Conservation (phyloP, 2,888 invertebrate genomes). For the Acronicta alni region DNA sequence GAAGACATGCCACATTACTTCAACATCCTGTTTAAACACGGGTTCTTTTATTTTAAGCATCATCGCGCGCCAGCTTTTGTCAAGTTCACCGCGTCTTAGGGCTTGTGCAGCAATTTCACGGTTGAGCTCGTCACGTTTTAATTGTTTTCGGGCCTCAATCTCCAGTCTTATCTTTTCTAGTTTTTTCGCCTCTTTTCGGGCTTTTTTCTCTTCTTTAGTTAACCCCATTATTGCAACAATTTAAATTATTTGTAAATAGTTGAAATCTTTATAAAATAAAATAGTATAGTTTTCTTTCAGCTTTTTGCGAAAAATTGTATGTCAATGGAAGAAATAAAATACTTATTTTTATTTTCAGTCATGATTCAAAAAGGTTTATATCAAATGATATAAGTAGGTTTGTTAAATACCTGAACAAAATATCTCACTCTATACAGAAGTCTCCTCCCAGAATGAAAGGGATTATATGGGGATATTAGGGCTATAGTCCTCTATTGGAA, state of each 20-base stretch:
- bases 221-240: conserved; percentile 65
- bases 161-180: conserved; percentile 72
- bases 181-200: conserved; percentile 76
- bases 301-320: not conserved
- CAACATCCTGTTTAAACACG: conserved; percentile 76
- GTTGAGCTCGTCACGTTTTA: conserved; percentile 74
- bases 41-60: conserved; percentile 84
- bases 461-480: no score
- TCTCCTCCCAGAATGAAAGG: no score
- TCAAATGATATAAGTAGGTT: no score
- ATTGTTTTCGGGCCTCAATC: conserved; percentile 65
- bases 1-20: conserved; percentile 84
- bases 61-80: conserved; percentile 76
- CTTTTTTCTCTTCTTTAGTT: conserved; percentile 78
- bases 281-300: not conserved
- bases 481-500: no score
- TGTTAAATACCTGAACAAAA: no score
- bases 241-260: conserved; percentile 20
- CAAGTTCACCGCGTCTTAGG: conserved; percentile 68
- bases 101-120: conserved; percentile 78
- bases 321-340: not conserved
- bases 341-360: no score
- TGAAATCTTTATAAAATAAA: conserved; percentile 13
- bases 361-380: no score
- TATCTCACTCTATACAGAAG: no score